Evolutionary conservation across 2,113 vertebrate species (phyloP), one percentile per base, ranked within the genome.

Genomic region (Rhabdomys dilectus): DNA sequence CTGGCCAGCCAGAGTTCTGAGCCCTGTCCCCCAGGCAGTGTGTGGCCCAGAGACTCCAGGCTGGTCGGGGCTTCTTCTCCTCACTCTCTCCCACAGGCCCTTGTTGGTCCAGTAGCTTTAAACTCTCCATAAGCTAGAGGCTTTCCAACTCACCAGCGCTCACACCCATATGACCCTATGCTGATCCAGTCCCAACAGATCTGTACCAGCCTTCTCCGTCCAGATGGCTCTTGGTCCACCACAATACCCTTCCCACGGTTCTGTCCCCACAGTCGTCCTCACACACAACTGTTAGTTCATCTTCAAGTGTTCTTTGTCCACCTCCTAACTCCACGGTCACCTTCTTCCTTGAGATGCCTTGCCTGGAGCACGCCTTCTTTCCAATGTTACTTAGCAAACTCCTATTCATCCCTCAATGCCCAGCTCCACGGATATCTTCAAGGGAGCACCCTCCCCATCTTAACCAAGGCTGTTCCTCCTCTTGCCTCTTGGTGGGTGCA

Each of bases 161-260:
- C 42, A 48, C 45, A 39, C 24, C 39, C 75, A 29, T n/a, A 19
- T 51, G 34, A 19, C 75, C 45, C 48, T n/a, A 8, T 21, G 11
- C 16, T 7, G 6, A 17, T 1, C 45, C 53, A 24, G 6, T 78
- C 24, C 53, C 26, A 7, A 1, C 1, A 39, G 29, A 58, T 42
- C 53, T 3, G 24, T 3, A 13, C 7, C 16, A 24, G 3, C 1
- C 10, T 34, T 5, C 70, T 31, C 45, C 1, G 6, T 45, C 42
- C 56, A 22, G 45, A 6, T 5, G 26, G 21, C 81, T 53, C 70
- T 68, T 34, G 62, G 48, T 5, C 51, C 62, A 29, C 22, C 9
- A 24, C 62, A 26, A 8, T 5, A 13, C 39, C 56, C 56, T 62
- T 10, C 51, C 39, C 24, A 8, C 22, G 22, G 3, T 24, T 15